Evolutionary conservation across 1,140 invertebrate genomes (phyloP).

Genomic region (Phortica variegata): DNA sequence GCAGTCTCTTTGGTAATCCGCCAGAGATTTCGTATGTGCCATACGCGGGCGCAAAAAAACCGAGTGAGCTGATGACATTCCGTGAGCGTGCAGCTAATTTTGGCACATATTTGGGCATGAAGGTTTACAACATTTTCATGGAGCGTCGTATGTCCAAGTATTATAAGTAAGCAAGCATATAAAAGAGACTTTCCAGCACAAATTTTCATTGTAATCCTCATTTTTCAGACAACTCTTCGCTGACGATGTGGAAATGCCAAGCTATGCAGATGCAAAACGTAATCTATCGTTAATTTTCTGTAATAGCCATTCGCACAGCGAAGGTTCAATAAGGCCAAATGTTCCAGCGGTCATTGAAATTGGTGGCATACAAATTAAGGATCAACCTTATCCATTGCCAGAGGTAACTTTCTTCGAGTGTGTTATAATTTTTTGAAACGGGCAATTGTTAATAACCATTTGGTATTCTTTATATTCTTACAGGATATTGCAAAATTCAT

Average conservation of each 20-base stretch:
- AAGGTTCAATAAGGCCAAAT: constrained; percentile 15
- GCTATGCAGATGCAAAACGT: not conserved
- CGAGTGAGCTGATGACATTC: too few relatives aligned
- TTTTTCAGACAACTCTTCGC: not conserved
- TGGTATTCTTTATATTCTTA: constrained; percentile 11
- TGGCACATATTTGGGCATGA: too few relatives aligned
- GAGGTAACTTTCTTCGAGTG: too few relatives aligned
- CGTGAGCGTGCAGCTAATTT: too few relatives aligned
- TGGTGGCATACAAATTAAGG: constrained; percentile 41
- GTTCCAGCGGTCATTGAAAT: constrained; percentile 36
- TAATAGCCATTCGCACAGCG: constrained; percentile 1
- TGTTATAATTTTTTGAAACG: not conserved
- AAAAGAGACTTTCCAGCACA: too few relatives aligned
- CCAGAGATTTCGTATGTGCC: constrained; percentile 12
- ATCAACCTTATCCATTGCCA: constrained; percentile 24
- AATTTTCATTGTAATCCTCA: not conserved
- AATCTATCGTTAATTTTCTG: constrained; percentile 1
- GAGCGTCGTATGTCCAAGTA: too few relatives aligned
- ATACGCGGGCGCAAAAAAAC: too few relatives aligned
- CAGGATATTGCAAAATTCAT: constrained; percentile 43
- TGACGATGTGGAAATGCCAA: not conserved
- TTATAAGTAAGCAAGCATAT: too few relatives aligned
- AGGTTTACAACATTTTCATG: too few relatives aligned
- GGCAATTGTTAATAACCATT: constrained; percentile 1
- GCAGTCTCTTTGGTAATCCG: constrained; percentile 18